phyloP scores from a whole-genome alignment of 2,113 vertebrate species.

The Trichomycterus rosablanca region DNA sequence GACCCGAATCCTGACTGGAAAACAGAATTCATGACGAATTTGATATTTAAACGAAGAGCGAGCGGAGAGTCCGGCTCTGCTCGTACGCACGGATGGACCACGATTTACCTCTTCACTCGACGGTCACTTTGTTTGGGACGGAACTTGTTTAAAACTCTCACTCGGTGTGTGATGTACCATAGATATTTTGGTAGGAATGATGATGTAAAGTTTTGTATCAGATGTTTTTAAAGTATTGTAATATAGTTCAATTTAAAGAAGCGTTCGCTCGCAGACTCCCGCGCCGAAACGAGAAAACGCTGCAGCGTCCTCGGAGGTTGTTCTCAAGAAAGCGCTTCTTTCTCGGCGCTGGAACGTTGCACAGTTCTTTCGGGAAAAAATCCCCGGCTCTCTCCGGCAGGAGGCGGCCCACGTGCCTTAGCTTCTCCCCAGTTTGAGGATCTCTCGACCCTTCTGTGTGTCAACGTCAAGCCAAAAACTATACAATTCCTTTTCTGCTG shows the following conservation, averaged over 20 bases:
- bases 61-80: too few species aligned
- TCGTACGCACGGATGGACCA: too few species aligned
- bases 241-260: conserved; percentile 24
- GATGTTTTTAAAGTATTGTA: conserved; percentile 60
- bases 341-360: conserved; percentile 82
- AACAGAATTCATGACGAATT: too few species aligned
- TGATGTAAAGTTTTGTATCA: conserved; percentile 80
- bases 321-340: too few species aligned
- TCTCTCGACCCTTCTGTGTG: conserved; percentile 73
- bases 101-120: too few species aligned
- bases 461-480: conserved; percentile 57
- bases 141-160: conserved; percentile 24
- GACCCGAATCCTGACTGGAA: too few species aligned
- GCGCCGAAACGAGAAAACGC: too few species aligned
- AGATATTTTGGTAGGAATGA: conserved; percentile 89
- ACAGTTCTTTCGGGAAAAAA: conserved; percentile 71
- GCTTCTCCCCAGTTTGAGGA: conserved; percentile 73
- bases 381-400: conserved; percentile 59
- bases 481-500: conserved; percentile 33
- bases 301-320: too few species aligned
- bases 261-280: too few species aligned
- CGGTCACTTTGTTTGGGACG: conserved; percentile 14
- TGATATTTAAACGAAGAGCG: too few species aligned
- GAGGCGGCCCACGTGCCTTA: conserved; percentile 90
- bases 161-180: conserved; percentile 54